Evolutionary conservation across 2,888 invertebrate species (phyloP), one percentile per base, ranked within the genome.

Genomic region (Megamerina dolium): DNA sequence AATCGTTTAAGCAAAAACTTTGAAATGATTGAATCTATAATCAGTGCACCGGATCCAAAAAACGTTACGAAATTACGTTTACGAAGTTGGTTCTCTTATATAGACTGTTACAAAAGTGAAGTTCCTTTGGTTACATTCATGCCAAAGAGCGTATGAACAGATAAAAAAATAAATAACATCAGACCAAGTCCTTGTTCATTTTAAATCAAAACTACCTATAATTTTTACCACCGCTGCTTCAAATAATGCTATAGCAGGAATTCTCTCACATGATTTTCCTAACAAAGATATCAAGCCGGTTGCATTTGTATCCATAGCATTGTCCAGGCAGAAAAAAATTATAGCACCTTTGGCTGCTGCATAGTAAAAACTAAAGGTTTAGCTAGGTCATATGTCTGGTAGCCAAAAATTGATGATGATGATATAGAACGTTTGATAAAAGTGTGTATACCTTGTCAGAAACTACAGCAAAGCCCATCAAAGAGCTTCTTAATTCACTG

Each of bases 401-500:
- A 41, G 43, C 43, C 37, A 37, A 46, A 46, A 37, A 29, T 50
- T n/a, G n/a, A n/a, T 9, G 48, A 50, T 26, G 12, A 30, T 4
- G 38, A 50, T 17, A 45, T 51, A 20, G 47, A 48, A 39, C 30
- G 37, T 5, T 31, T 41, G 14, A 41, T 51, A 16, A 21, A 21
- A 26, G 19, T 41, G 45, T 46, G 51, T 27, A 38, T 39, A 19
- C n/a, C n/a, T n/a, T n/a, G n/a, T n/a, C n/a, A n/a, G n/a, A n/a
- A n/a, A n/a, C n/a, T n/a, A n/a, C n/a, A 31, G 27, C 35, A 46
- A 36, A 51, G 45, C 44, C 51, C 53, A 5, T 46, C 43, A 35
- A 53, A 50, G 27, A 27, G 38, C 34, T 17, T 37, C 5, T 43
- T 51, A 19, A 51, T 51, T 14, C 47, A 48, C n/a, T 50, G 45